Conservation (phyloP, 1,140 invertebrate species). For the Neelides sp. region DNA sequence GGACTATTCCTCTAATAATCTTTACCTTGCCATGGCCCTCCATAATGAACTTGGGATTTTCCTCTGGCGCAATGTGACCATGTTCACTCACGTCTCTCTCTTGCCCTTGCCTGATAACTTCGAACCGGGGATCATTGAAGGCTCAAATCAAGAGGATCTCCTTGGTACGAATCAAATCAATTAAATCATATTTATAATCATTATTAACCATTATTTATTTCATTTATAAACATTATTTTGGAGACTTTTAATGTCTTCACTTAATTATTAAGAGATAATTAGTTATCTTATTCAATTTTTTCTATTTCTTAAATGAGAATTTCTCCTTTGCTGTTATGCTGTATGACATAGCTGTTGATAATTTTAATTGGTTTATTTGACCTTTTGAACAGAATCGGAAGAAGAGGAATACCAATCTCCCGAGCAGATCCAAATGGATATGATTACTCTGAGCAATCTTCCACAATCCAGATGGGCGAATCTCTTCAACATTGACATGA, state of each 20-base stretch:
- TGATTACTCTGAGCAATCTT: conserved; percentile 75
- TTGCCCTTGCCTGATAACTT: conserved; percentile 51
- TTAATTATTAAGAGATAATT: too few relatives aligned
- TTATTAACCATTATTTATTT: too few relatives aligned
- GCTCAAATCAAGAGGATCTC: conserved; percentile 25
- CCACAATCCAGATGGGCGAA: conserved; percentile 86
- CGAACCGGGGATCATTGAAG: conserved; percentile 34
- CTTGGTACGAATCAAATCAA: conserved; percentile 34
- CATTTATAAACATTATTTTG: too few relatives aligned
- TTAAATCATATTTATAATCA: too few relatives aligned
- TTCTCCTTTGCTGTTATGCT: too few relatives aligned
- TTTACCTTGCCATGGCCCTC: conserved; percentile 80
- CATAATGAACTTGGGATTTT: conserved; percentile 78
- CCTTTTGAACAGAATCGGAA: conserved; percentile 26
- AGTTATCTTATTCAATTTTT: neutral
- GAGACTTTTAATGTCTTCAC: too few relatives aligned
- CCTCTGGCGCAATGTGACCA: conserved; percentile 80
- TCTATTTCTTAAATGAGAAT: too few relatives aligned
- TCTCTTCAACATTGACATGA: conserved; percentile 74
- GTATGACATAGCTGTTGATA: too few relatives aligned
- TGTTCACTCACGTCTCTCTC: conserved; percentile 68
- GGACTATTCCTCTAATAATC: conserved; percentile 75
- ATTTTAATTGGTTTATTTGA: too few relatives aligned
- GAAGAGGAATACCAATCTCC: conserved; percentile 55
- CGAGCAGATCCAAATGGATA: conserved; percentile 62